Percentiles rank a stretch among this genome's conserved stretches.
Evolutionary conservation across 2,888 invertebrate species (phyloP).

Genomic region (Euzetes globulus): DNA sequence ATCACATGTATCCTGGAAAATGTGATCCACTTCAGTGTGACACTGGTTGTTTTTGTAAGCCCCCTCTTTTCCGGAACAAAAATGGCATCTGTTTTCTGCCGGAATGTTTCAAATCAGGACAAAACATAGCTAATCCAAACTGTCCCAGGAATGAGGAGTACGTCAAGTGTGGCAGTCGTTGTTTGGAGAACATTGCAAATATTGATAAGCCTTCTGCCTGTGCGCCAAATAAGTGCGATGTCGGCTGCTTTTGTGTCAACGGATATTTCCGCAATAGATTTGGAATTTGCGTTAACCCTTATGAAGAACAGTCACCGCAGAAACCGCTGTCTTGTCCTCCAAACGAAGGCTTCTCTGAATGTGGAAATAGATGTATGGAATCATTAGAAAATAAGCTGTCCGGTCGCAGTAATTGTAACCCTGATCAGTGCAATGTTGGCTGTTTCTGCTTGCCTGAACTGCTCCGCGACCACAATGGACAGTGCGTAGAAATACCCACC

Average conservation of each 20-base stretch:
- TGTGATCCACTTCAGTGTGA: not conserved
- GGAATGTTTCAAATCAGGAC: not conserved
- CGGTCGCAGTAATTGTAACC: not conserved
- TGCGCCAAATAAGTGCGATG: not conserved
- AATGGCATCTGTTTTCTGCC: too few species aligned
- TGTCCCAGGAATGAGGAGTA: not conserved
- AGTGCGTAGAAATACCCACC: not conserved
- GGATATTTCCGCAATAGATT: not conserved
- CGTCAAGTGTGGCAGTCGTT: not conserved
- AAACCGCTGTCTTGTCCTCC: not conserved
- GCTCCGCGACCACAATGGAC: not conserved
- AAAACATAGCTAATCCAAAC: not conserved
- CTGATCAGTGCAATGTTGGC: not conserved
- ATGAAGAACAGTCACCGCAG: too few species aligned
- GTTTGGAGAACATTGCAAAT: not conserved
- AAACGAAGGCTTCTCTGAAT: not conserved
- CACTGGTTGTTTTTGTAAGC: slow-evolving; percentile 1
- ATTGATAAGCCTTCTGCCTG: not conserved
- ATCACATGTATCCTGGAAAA: too few species aligned
- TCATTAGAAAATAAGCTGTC: not conserved
- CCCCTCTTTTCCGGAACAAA: not conserved
- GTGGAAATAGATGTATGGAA: not conserved
- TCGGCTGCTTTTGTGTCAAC: slow-evolving; percentile 6
- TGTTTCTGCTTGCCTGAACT: not conserved
- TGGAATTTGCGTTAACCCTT: not conserved